Percentiles rank a stretch among this genome's conserved stretches.
These are phyloP conservation scores for Parauchenoglanis punctatus DNA, from an alignment of 2,797 vertebrate species.

Conservation along the genomic window DNA sequence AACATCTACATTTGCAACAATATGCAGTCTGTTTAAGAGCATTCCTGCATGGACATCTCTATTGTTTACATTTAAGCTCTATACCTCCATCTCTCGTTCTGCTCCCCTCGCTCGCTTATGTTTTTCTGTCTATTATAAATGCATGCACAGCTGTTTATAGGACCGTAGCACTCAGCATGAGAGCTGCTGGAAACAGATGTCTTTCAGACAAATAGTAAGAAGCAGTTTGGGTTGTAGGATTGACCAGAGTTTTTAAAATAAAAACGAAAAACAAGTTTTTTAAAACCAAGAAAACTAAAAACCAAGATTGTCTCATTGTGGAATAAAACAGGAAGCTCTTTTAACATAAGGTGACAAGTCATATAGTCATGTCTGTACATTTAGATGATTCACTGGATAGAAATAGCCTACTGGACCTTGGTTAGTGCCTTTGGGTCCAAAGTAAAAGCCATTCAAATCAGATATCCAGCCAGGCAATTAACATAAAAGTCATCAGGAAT, in stretches of 20 bases:
- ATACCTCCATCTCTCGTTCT: not conserved
- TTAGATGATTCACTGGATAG: not conserved
- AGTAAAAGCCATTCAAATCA: not conserved
- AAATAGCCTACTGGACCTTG: not conserved
- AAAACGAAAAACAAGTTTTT: no score
- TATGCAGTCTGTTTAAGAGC: not conserved
- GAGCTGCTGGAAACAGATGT: constrained; percentile 30
- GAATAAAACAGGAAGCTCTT: not conserved
- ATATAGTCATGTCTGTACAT: not conserved
- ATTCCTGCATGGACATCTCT: not conserved
- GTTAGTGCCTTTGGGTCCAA: not conserved
- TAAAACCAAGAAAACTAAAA: no score
- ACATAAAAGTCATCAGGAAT: not conserved
- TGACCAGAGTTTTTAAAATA: not conserved
- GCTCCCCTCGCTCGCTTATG: not conserved
- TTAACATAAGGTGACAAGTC: not conserved
- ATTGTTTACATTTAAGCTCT: not conserved
- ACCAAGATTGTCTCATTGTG: not conserved
- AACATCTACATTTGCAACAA: constrained; percentile 7
- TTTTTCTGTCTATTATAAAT: constrained; percentile 30
- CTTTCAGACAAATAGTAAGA: constrained; percentile 36
- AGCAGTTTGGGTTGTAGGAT: constrained; percentile 52
- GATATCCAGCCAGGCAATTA: not conserved
- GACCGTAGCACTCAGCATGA: constrained; percentile 13
- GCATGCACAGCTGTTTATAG: constrained; percentile 50